phyloP scores from a whole-genome alignment of 2,797 vertebrate species.

The Macroramphosus scolopax region DNA sequence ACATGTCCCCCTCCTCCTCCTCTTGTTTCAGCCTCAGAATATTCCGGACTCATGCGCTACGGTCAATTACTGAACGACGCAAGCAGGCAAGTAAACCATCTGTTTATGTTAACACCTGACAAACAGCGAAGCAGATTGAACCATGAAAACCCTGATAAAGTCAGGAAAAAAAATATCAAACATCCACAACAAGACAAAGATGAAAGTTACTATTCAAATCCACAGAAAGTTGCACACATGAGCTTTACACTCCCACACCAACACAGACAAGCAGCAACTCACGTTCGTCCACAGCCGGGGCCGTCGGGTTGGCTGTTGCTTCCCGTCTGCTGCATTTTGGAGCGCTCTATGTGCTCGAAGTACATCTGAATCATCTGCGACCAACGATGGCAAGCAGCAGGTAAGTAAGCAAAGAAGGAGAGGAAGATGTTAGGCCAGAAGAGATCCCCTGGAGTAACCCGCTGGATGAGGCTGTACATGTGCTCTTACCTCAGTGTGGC shows the following conservation, averaged over 20 bases:
- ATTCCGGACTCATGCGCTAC: constrained; percentile 2
- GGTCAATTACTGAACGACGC: background rate
- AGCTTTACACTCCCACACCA: constrained; percentile 61
- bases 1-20: constrained; percentile 22
- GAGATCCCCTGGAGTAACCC: too few relatives aligned
- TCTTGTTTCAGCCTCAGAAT: constrained; percentile 7
- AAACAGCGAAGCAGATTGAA: too few relatives aligned
- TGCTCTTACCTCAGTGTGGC: constrained; percentile 91
- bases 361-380: constrained; percentile 98
- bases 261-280: constrained; percentile 54
- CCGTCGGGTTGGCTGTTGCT: constrained; percentile 89
- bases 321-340: constrained; percentile 91
- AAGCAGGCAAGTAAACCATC: too few relatives aligned
- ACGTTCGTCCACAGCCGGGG: constrained; percentile 88
- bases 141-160: too few relatives aligned
- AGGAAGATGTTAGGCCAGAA: background rate
- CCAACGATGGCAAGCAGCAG: background rate
- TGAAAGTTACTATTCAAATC: too few relatives aligned
- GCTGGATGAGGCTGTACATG: too few relatives aligned
- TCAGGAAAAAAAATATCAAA: too few relatives aligned
- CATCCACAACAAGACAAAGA: constrained; percentile 16
- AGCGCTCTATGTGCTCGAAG: constrained; percentile 94
- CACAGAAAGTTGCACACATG: constrained; percentile 3
- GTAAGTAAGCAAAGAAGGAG: background rate
- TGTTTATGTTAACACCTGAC: constrained; percentile 16